Evolutionary conservation across 2,113 vertebrate genomes (phyloP), one percentile per base, ranked within the genome.

Genomic region (Sitta europaea): DNA sequence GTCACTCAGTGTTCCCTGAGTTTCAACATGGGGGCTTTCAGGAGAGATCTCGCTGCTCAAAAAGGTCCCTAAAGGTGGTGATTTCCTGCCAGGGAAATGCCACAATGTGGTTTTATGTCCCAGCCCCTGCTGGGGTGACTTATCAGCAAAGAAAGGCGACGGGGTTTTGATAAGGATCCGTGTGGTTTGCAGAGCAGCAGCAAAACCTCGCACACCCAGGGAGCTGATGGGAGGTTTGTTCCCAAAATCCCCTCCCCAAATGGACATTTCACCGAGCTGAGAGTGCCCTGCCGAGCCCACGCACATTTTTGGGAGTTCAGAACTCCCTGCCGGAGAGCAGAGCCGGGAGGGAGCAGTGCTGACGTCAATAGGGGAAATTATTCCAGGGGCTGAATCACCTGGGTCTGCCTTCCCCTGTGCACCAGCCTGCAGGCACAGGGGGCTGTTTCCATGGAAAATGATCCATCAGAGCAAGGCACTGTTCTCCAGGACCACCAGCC

Each of bases 1-100:
- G 78, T 59, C 78, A 74, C 75, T 93, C 91, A 35, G 55, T 10
- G 70, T 88, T 95, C 84, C 57, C 45, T 77, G 82, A 74, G 77
- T 90, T 90, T 87, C 80, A 95, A 87, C 12, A 54, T 12, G n/a
- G 65, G 73, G 63, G 16, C 36, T 92, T 95, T 94, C 91, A 92
- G 93, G 88, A 96, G 84, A 92, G 54, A 93, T 65, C 76, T 92
- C 94, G 92, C 40, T 40, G 40, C 40, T 40, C 40, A 40, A 78
- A 94, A 85, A 43, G 14, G 67, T 85, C 90, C 83, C 79, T 90
- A 58, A 93, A 82, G 8, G 40, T 28, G 62, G 91, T 91, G 61
- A 68, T 93, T 96, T 97, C 95, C 94, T 96, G 94, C 91, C 67
- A 96, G 76, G 68, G 94, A 95, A 96, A 94, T 63, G 79, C 91